These are phyloP conservation scores for Petrolisthes cinctipes DNA, from an alignment of 2,888 invertebrate species.

Conservation along the genomic window DNA sequence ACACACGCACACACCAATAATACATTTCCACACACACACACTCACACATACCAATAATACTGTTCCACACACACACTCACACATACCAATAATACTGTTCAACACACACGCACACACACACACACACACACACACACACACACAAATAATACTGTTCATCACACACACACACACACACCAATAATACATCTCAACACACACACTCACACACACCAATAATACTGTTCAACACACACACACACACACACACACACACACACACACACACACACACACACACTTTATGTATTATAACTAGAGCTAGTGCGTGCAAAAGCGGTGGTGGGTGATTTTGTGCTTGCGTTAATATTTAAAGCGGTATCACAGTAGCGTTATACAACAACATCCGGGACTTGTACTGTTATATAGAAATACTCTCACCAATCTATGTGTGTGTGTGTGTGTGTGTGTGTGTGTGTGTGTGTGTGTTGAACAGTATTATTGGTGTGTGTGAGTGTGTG, in stretches of 20 bases:
- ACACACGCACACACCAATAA: no score
- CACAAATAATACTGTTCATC: no score
- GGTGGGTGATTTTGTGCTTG: not conserved
- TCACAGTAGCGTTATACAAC: not conserved
- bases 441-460: slow-evolving; percentile 6
- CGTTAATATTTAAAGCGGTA: not conserved
- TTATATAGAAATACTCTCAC: not conserved
- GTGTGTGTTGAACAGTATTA: not conserved
- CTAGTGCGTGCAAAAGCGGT: not conserved
- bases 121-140: not conserved
- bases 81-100: not conserved
- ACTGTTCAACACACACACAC: no score
- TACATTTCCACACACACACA: no score
- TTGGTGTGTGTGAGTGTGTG: not conserved
- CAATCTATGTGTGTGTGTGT: not conserved
- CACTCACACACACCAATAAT: no score
- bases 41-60: no score
- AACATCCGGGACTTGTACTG: not conserved
- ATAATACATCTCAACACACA: no score
- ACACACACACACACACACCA: no score
- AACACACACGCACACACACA: not conserved
- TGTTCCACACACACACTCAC: not conserved
- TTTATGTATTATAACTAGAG: not conserved
- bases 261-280: no score
- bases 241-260: no score